Evolutionary conservation across 1,140 invertebrate species (phyloP).

Genomic region (Heliothis virescens): DNA sequence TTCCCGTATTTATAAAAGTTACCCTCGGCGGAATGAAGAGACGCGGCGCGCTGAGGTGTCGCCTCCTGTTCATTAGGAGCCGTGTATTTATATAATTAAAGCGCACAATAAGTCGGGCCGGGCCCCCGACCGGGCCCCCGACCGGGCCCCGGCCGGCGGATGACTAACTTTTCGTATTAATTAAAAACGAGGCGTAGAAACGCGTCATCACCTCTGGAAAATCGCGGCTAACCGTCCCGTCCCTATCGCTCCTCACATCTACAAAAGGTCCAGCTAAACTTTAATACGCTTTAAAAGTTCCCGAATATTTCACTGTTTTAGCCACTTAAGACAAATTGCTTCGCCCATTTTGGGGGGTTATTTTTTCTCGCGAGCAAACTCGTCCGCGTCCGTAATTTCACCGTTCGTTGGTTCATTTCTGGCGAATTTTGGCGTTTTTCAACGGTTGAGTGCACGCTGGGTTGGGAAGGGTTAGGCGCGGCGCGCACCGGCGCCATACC

Average conservation of each 20-base stretch:
- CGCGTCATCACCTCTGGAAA: slow-evolving; percentile 58
- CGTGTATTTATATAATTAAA: slow-evolving; percentile 68
- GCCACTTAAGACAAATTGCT: slow-evolving; percentile 82
- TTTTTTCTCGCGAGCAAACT: slow-evolving; percentile 54
- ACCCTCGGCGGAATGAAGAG: slow-evolving; percentile 51
- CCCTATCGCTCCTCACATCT: slow-evolving; percentile 61
- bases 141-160: background rate
- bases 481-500: background rate
- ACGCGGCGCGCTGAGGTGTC: slow-evolving; percentile 53
- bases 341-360: slow-evolving; percentile 62
- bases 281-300: slow-evolving; percentile 77
- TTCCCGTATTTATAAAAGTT: slow-evolving; percentile 67
- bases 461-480: slow-evolving; percentile 19
- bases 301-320: slow-evolving; percentile 80
- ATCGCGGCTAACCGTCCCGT: slow-evolving; percentile 57
- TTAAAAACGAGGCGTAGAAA: slow-evolving; percentile 57
- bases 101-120: slow-evolving; percentile 53
- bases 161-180: slow-evolving; percentile 65
- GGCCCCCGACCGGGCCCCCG: background rate
- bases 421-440: slow-evolving; percentile 49
- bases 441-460: slow-evolving; percentile 39
- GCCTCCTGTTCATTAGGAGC: slow-evolving; percentile 63
- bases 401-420: slow-evolving; percentile 56
- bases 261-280: slow-evolving; percentile 68
- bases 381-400: slow-evolving; percentile 68